These are phyloP conservation scores for Heliconius melpomene DNA, from an alignment of 1,140 invertebrate species.

Conservation along the genomic window DNA sequence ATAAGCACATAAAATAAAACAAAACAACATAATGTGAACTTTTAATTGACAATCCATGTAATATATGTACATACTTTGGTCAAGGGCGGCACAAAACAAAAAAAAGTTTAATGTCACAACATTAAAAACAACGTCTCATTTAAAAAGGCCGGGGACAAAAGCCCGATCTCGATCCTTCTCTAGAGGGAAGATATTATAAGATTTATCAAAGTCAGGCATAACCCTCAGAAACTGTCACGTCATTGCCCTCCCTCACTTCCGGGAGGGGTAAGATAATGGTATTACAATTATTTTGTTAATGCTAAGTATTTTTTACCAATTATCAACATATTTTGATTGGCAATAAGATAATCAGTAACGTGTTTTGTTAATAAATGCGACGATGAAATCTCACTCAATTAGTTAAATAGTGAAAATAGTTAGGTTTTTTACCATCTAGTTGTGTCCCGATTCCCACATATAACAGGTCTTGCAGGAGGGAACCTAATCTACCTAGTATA, in stretches of 20 bases:
- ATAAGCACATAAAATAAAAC: background rate
- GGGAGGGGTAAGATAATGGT: background rate
- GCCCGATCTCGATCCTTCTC: constrained; percentile 17
- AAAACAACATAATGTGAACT: background rate
- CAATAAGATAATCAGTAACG: background rate
- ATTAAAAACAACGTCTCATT: constrained; percentile 31
- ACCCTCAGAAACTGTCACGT: constrained; percentile 39
- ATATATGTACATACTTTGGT: background rate
- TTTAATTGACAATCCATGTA: background rate
- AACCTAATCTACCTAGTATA: background rate
- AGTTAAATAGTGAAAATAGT: no score
- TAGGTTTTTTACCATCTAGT: no score
- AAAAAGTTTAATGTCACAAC: constrained; percentile 21
- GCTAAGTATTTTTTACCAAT: background rate
- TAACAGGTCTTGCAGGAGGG: no score
- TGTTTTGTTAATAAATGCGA: background rate
- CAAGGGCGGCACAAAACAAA: background rate
- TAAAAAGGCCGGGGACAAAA: constrained; percentile 24
- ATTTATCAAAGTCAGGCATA: constrained; percentile 49
- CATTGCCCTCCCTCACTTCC: constrained; percentile 21
- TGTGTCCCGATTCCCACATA: no score
- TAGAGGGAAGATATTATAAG: constrained; percentile 40
- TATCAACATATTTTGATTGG: background rate
- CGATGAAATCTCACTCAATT: background rate
- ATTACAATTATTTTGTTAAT: constrained; percentile 1